A percentile compares a stretch with the other conserved stretches of the same genome.
Conservation (phyloP, 2,888 invertebrate genomes). For the Idaea biselata region DNA sequence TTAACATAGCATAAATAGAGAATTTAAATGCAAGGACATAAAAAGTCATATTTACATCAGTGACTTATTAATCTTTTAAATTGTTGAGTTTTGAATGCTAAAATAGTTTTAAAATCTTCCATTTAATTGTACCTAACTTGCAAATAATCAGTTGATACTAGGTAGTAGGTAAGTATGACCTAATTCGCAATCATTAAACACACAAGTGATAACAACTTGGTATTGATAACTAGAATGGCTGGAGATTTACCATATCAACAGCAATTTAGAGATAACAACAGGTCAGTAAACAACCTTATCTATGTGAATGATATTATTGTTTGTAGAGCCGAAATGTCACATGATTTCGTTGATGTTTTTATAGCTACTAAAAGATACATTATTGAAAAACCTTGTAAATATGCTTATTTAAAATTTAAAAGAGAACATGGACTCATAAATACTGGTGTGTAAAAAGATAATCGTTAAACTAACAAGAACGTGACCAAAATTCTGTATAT, state of each 20-base stretch:
- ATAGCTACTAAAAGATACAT: not conserved
- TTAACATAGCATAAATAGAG: too few species aligned
- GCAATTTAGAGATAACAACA: conserved; percentile 31
- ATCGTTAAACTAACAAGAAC: conserved; percentile 13
- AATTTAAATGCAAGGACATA: too few species aligned
- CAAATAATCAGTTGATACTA: not conserved
- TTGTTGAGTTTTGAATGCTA: conserved; percentile 5
- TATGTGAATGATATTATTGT: conserved; percentile 2
- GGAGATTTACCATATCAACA: conserved; percentile 43
- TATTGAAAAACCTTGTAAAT: not conserved
- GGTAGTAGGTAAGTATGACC: conserved; percentile 37
- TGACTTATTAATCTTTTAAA: too few species aligned
- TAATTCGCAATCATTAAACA: conserved; percentile 41
- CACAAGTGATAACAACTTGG: conserved; percentile 32
- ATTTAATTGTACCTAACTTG: conserved; percentile 10
- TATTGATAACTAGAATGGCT: conserved; percentile 44
- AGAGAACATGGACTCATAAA: not conserved
- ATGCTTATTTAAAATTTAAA: not conserved
- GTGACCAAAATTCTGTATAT: conserved; percentile 16
- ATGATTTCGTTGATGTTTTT: conserved; percentile 13
- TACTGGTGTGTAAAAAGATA: not conserved
- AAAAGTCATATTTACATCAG: too few species aligned
- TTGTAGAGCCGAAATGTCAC: conserved; percentile 16
- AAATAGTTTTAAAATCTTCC: conserved; percentile 14
- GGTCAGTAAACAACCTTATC: conserved; percentile 25